phyloP scores from a whole-genome alignment of 2,888 invertebrate species.

The Sericinus montela region DNA sequence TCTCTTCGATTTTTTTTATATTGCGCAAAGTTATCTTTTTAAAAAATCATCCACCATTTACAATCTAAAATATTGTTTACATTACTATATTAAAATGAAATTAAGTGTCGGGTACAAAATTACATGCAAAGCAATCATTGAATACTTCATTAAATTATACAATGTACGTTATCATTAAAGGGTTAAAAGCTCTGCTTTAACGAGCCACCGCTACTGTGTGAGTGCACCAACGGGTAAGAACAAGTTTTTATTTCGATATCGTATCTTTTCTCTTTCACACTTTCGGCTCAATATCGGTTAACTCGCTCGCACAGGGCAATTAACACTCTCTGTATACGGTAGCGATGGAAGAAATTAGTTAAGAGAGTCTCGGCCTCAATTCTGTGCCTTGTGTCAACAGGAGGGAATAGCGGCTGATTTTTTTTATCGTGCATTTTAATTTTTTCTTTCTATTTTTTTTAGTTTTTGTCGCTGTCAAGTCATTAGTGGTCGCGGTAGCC shows the following conservation, averaged over 20 bases:
- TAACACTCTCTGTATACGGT: slow-evolving; percentile 70
- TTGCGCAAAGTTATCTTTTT: not conserved
- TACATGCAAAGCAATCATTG: slow-evolving; percentile 14
- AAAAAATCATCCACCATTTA: not conserved
- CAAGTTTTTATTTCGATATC: slow-evolving; percentile 60
- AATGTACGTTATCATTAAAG: slow-evolving; percentile 45
- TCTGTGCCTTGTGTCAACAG: slow-evolving; percentile 33
- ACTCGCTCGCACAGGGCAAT: slow-evolving; percentile 52
- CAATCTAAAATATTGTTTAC: slow-evolving; percentile 7
- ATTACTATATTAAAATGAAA: slow-evolving; percentile 8
- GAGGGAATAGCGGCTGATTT: slow-evolving; percentile 16
- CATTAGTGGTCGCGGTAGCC: slow-evolving; percentile 22
- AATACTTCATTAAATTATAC: slow-evolving; percentile 16
- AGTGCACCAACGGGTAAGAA: slow-evolving; percentile 46
- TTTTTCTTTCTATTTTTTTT: slow-evolving; percentile 19
- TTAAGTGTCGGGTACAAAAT: slow-evolving; percentile 12
- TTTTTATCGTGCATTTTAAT: slow-evolving; percentile 19
- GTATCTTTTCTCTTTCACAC: slow-evolving; percentile 36
- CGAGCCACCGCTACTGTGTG: slow-evolving; percentile 53
- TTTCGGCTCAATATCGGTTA: slow-evolving; percentile 5
- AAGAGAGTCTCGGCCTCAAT: slow-evolving; percentile 56
- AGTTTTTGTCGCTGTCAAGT: slow-evolving; percentile 23
- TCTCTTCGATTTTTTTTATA: no score
- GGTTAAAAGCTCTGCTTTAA: slow-evolving; percentile 61
- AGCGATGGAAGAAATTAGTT: slow-evolving; percentile 74